These are phyloP conservation scores for Heptranchias perlo DNA, from an alignment of 2,113 vertebrate species.

Conservation along the genomic window DNA sequence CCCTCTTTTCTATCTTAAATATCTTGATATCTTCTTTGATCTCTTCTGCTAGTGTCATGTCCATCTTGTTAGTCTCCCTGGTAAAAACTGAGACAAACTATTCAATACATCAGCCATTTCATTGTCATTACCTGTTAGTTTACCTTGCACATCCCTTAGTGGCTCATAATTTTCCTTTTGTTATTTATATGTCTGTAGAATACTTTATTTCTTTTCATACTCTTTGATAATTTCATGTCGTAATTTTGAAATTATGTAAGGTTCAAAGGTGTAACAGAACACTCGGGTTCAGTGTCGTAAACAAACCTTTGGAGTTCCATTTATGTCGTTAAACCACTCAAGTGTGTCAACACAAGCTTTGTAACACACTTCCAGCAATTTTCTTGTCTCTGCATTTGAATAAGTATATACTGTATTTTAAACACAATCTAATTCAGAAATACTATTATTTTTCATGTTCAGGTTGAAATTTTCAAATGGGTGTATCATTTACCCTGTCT, in stretches of 20 bases:
- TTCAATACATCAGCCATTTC: no score
- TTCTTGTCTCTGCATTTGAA: no score
- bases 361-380: background rate
- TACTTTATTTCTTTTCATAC: background rate
- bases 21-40: no score
- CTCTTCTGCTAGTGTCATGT: no score
- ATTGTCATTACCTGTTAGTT: background rate
- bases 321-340: background rate
- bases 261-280: background rate
- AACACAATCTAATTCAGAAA: background rate
- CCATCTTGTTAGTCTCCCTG: no score
- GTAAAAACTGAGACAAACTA: no score
- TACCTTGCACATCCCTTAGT: background rate
- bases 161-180: background rate
- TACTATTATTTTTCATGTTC: background rate
- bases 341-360: background rate
- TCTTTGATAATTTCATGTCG: background rate
- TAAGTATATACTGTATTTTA: no score
- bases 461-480: background rate
- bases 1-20: no score
- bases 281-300: background rate
- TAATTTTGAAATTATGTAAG: background rate
- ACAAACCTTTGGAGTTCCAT: background rate
- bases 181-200: background rate
- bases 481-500: no score